phyloP scores from a whole-genome alignment of 2,888 invertebrate genomes.

The Epirrhoe alternata region DNA sequence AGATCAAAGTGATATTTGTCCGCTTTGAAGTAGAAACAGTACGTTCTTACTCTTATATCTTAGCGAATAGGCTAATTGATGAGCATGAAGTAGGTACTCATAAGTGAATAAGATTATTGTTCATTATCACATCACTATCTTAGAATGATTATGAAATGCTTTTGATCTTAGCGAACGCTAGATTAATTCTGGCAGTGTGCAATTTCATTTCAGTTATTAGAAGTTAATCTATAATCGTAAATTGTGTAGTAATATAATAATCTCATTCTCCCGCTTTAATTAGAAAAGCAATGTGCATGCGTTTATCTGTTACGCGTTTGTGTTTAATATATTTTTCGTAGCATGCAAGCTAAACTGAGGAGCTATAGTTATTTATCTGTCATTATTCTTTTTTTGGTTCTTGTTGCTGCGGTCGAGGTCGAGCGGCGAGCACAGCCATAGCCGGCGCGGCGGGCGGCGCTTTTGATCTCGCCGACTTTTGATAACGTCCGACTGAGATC shows the following conservation, averaged over 20 bases:
- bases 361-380: constrained; percentile 52
- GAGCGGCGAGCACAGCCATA: constrained; percentile 50
- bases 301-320: neutral
- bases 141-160: constrained; percentile 23
- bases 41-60: constrained; percentile 44
- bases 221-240: no score
- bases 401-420: constrained; percentile 54
- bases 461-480: constrained; percentile 59
- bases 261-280: neutral
- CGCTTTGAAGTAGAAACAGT: constrained; percentile 70
- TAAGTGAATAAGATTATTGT: constrained; percentile 30
- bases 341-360: constrained; percentile 37
- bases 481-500: constrained; percentile 61
- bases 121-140: constrained; percentile 28
- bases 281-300: neutral
- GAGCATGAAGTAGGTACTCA: constrained; percentile 27
- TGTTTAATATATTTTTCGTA: constrained; percentile 19
- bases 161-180: constrained; percentile 21
- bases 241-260: no score
- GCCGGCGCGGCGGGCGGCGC: constrained; percentile 49
- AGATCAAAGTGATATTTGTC: constrained; percentile 72
- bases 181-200: constrained; percentile 1
- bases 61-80: constrained; percentile 40
- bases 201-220: constrained; percentile 9
- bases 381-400: constrained; percentile 47